These are phyloP conservation scores for Folsomia manolachei DNA, from an alignment of 2,888 invertebrate genomes.

Conservation along the genomic window DNA sequence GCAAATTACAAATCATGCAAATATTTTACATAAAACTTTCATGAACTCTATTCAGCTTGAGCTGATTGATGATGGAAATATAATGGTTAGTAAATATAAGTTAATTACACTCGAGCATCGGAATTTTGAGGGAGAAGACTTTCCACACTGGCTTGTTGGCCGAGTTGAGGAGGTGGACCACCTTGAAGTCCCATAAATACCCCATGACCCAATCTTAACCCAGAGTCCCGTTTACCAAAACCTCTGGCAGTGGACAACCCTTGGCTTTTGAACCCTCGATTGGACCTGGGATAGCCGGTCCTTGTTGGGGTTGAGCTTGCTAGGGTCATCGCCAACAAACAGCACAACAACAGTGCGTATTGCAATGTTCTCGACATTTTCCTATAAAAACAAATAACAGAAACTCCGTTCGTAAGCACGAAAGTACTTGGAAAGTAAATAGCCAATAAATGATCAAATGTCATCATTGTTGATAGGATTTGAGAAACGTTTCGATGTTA, in stretches of 20 bases:
- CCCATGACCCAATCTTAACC: conserved; percentile 12
- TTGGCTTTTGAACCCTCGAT: conserved; percentile 65
- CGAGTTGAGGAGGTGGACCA: conserved; percentile 22
- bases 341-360: conserved; percentile 17
- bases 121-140: conserved; percentile 27
- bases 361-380: conserved; percentile 15
- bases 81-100: no score
- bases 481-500: no score
- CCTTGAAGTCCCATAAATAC: conserved; percentile 17
- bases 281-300: conserved; percentile 57
- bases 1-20: not conserved
- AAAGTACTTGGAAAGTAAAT: no score
- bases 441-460: no score
- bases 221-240: conserved; percentile 62
- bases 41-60: no score
- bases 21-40: no score
- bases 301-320: conserved; percentile 31
- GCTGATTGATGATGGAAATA: no score
- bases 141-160: conserved; percentile 21
- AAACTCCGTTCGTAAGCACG: no score
- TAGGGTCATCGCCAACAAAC: conserved; percentile 24
- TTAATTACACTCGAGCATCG: conserved; percentile 35
- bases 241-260: conserved; percentile 64
- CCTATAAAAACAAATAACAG: not conserved
- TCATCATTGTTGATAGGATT: no score